phyloP scores from a whole-genome alignment of 1,140 invertebrate species.

The Drosophila oshimai region DNA sequence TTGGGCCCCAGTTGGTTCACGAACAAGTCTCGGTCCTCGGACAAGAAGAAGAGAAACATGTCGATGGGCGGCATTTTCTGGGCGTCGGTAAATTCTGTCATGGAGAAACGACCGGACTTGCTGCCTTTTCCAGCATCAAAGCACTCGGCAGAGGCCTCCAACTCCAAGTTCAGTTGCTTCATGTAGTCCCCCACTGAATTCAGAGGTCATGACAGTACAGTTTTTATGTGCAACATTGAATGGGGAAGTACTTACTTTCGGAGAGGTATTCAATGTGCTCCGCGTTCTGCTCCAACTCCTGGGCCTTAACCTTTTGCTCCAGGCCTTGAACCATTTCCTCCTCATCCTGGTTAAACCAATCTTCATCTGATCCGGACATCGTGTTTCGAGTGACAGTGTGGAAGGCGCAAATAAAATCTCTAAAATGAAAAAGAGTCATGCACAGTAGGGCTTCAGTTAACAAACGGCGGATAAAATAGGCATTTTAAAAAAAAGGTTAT shows the following conservation, averaged over 20 bases:
- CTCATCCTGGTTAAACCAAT: constrained; percentile 78
- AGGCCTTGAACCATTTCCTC: constrained; percentile 51
- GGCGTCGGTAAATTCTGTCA: constrained; percentile 31
- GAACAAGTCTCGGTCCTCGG: constrained; percentile 68
- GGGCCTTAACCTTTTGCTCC: constrained; percentile 34
- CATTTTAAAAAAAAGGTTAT: too few relatives aligned
- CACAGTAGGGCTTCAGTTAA: neutral
- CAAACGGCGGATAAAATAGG: too few relatives aligned
- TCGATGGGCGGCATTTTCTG: constrained; percentile 50
- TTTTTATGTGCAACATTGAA: neutral
- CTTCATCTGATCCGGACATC: constrained; percentile 64
- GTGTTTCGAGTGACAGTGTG: neutral
- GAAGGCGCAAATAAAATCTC: neutral
- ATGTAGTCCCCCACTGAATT: constrained; percentile 5
- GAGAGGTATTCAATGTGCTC: constrained; percentile 22
- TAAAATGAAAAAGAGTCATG: neutral
- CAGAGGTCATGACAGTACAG: neutral
- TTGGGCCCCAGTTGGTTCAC: constrained; percentile 40
- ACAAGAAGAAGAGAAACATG: constrained; percentile 69
- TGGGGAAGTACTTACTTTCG: neutral
- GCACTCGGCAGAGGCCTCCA: neutral
- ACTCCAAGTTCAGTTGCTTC: constrained; percentile 7
- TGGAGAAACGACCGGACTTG: constrained; percentile 20
- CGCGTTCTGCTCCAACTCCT: constrained; percentile 11
- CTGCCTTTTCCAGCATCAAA: neutral